Conservation (phyloP, 53 echinoderm and acorn worm species). For the Pentamera pediparva region DNA sequence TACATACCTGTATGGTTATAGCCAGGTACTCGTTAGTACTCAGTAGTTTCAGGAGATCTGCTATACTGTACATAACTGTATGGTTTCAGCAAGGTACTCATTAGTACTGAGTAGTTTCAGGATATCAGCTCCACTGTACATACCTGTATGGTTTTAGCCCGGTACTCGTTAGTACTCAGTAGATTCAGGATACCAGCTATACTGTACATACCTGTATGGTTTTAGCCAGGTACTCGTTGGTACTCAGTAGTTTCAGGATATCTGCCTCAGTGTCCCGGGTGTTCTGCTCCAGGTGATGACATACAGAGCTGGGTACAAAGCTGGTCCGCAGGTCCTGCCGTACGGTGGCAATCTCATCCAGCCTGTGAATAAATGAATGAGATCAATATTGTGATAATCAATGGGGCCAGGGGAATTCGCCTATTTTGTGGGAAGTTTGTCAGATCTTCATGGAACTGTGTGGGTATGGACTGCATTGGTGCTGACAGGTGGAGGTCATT, state of each 20-base stretch:
- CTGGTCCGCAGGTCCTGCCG: conserved; percentile 56
- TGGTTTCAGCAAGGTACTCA: too few species aligned
- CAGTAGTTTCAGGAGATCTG: too few species aligned
- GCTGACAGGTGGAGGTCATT: too few species aligned
- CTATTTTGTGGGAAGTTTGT: too few species aligned
- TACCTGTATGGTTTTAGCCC: conserved; percentile 80
- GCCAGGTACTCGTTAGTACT: too few species aligned
- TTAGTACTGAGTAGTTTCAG: not conserved
- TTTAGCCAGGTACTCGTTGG: conserved; percentile 95
- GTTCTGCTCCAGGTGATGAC: conserved; percentile 89
- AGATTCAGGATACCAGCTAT: not conserved
- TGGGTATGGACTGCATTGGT: too few species aligned
- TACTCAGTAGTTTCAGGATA: conserved; percentile 88
- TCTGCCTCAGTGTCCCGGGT: conserved; percentile 89
- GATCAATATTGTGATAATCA: not conserved
- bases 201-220: conserved; percentile 83
- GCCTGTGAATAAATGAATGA: not conserved
- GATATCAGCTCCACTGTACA: too few species aligned
- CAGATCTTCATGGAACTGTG: too few species aligned
- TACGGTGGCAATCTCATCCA: conserved; percentile 40
- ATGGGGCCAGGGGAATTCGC: too few species aligned
- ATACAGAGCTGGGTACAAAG: conserved; percentile 79
- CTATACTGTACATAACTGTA: too few species aligned
- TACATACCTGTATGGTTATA: too few species aligned
- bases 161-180: conserved; percentile 32